Evolutionary conservation across 30 jellyfish, hydroid and myxozoan genomes (phyloP), one percentile per base, ranked within the genome.

Genomic region (Cassiopea xamachana): DNA sequence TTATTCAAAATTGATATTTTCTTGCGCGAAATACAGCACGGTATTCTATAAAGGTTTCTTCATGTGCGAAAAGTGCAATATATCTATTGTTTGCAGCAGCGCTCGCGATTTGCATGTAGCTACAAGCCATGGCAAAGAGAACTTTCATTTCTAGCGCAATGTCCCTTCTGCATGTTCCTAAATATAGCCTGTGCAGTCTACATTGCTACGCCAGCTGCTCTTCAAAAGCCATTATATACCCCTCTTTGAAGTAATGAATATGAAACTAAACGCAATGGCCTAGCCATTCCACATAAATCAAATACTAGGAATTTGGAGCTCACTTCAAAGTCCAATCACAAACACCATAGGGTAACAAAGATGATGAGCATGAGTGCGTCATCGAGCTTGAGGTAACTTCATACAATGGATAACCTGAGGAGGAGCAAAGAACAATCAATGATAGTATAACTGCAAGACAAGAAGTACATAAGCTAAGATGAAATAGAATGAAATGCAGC

Each of bases 331-430:
- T 91, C 99, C 99, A 95, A 67, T 91, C 97, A 80, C 99, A 95
- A 84, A 95, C 96, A 60, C 98, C 99, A 89, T 89, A 87, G 72
- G 99, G 99, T 69, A 95, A 85, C 90, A 92, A 71, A 49, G 99
- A 95, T 27, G 99, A 91, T n/a, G 99, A 95, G 87, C 99, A 95
- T 55, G 99, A 95, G 64, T 95, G 99, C 69, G 99, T 95, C 96
- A 95, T 46, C 39, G 98, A 98, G 75, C 99, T 95, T 49, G 99
- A 95, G 88, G 99, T 95, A 55, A 92, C 97, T 84, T 95, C 99
- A 88, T 95, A 95, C 85, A 95, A 79, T 19, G 99, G 99, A 86
- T 91, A 95, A 72, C 99, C 99, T 95, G 84, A 60, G 78, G 84
- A 64, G 74, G 74, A 64, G 74, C 27, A 64, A 64, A 64, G 39